Conservation (phyloP, 2,888 invertebrate genomes). For the Perdita meconis region DNA sequence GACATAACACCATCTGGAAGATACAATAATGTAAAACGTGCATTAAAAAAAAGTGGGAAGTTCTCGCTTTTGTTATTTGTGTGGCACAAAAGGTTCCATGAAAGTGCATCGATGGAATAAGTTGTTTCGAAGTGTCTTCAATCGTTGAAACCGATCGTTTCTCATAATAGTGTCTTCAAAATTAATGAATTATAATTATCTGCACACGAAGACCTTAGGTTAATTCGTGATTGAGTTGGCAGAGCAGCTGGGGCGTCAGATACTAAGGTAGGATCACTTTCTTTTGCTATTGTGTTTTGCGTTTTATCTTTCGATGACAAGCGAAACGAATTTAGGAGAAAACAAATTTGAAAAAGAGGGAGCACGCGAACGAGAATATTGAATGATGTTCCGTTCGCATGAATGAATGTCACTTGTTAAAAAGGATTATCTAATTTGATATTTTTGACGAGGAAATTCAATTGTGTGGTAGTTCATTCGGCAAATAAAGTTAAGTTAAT, state of each 20-base stretch:
- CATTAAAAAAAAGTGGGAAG: not conserved
- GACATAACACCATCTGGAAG: constrained; percentile 15
- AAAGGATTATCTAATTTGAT: constrained; percentile 5
- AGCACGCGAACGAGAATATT: not conserved
- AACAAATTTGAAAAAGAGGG: not conserved
- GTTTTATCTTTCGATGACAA: not conserved
- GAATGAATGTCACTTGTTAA: not conserved
- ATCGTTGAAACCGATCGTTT: not conserved
- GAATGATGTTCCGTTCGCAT: not conserved
- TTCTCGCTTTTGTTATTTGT: not conserved
- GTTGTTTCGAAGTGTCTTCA: not conserved
- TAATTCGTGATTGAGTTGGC: not conserved
- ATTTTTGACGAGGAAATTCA: not conserved
- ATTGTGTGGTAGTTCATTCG: too few species aligned
- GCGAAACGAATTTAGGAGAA: not conserved
- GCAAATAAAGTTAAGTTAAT: too few species aligned
- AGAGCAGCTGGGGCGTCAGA: not conserved
- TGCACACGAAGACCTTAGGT: constrained; percentile 11
- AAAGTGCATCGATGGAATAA: not conserved
- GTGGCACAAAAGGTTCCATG: too few species aligned
- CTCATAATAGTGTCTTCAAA: not conserved
- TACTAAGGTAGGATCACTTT: constrained; percentile 23
- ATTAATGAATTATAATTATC: not conserved
- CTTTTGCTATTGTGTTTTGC: not conserved
- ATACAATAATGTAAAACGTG: not conserved